Conservation (phyloP, 2,888 invertebrate species). For the Anorthoa munda region DNA sequence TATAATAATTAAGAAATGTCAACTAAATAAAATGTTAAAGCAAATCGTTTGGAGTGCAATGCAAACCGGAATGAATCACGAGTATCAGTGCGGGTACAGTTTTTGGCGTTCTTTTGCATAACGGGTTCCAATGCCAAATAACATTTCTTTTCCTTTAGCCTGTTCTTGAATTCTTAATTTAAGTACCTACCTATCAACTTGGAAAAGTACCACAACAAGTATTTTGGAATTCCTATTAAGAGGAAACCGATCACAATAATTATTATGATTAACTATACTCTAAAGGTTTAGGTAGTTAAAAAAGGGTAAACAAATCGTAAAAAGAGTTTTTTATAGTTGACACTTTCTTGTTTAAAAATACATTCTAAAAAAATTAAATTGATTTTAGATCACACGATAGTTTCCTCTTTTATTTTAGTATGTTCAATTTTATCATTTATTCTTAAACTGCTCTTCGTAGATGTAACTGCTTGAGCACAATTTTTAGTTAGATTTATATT, state of each 20-base stretch:
- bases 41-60: slow-evolving; percentile 35
- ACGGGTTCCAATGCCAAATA: slow-evolving; percentile 62
- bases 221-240: slow-evolving; percentile 26
- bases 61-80: slow-evolving; percentile 59
- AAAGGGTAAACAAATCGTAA: too few species aligned
- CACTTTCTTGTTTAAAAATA: too few species aligned
- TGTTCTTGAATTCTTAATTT: slow-evolving; percentile 27
- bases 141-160: slow-evolving; percentile 49
- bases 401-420: too few species aligned
- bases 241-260: slow-evolving; percentile 9
- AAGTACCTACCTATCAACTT: slow-evolving; percentile 4
- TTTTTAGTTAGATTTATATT: too few species aligned
- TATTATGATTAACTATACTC: neutral
- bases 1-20: neutral
- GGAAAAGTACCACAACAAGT: slow-evolving; percentile 3
- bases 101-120: slow-evolving; percentile 59
- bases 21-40: slow-evolving; percentile 38
- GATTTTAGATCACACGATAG: too few species aligned
- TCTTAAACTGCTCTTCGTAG: too few species aligned
- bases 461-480: too few species aligned
- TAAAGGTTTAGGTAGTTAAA: too few species aligned
- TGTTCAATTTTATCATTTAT: too few species aligned
- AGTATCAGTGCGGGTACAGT: slow-evolving; percentile 51
- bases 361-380: too few species aligned
- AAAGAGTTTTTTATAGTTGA: too few species aligned